Evolutionary conservation across 1,140 invertebrate genomes (phyloP), one percentile per base, ranked within the genome.

Genomic region (Trichomalopsis sarcophagae): DNA sequence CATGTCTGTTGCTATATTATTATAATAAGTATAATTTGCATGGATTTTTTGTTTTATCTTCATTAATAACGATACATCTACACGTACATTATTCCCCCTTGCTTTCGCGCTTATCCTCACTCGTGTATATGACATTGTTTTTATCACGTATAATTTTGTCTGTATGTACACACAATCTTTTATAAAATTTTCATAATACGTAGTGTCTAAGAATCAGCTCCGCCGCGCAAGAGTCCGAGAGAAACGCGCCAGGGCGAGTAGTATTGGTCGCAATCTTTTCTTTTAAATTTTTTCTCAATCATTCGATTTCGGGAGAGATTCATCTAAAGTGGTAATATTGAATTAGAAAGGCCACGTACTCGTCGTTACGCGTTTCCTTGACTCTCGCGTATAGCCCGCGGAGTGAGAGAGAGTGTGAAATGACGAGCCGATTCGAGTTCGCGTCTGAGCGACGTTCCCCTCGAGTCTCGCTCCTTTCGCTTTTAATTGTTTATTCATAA

Each of bases 181-280:
- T 86, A 86, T 74, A 86, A 82, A 82, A 86, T 86, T 82, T 86
- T 69, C 85, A 79, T 86, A 86, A 36, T 73, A 75, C 68, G 74
- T 78, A 78, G 36, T 86, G 14, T 86, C 74, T 83, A 86, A 82
- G 36, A 83, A 79, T 86, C 33, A 36, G 33, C 85, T 79, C 81
- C 80, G 36, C 40, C 69, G 17, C 6, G 5, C 6, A 82, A 86
- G 73, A 86, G 81, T 9, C 77, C 75, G 75, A 73, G 47, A 86
- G 85, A 86, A 86, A 86, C 82, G 85, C 78, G 82, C 82, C 82
- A 86, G 82, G 85, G 81, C 78, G 85, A 86, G 85, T 83, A 86
- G 23, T 47, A 21, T 36, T 36, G 33, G 14, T 62, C 14, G 6
- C 6, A n/a, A 62, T 62, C 5, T 17, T 55, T 17, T 21, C 0